phyloP scores from a whole-genome alignment of 2,113 vertebrate genomes.

The Tetrao urogallus region DNA sequence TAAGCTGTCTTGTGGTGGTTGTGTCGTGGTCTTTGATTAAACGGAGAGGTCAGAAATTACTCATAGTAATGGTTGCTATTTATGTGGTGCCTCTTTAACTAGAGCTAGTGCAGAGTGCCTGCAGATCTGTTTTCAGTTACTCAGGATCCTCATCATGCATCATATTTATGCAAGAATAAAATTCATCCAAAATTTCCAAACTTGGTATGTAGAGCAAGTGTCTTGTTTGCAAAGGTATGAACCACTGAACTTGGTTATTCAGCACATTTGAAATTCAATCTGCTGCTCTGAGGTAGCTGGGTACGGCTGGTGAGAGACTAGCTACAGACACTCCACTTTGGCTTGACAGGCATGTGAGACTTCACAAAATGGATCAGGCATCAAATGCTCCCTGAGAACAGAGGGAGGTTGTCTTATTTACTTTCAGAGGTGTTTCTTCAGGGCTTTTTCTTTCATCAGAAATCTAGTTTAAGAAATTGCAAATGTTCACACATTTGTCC shows the following conservation, averaged over 20 bases:
- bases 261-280: slow-evolving; percentile 55
- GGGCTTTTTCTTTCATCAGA: slow-evolving; percentile 49
- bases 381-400: slow-evolving; percentile 57
- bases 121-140: slow-evolving; percentile 19
- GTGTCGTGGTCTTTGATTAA: neutral
- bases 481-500: slow-evolving; percentile 63
- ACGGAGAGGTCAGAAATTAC: neutral
- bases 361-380: slow-evolving; percentile 51
- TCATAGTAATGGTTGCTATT: neutral
- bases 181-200: slow-evolving; percentile 7
- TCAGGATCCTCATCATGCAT: neutral
- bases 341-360: slow-evolving; percentile 63
- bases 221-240: slow-evolving; percentile 50
- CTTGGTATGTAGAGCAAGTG: neutral
- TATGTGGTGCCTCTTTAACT: neutral
- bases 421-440: slow-evolving; percentile 62
- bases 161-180: neutral
- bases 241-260: neutral
- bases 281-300: slow-evolving; percentile 53
- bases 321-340: slow-evolving; percentile 41
- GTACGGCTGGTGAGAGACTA: slow-evolving; percentile 46
- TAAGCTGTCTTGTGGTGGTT: neutral
- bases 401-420: slow-evolving; percentile 67
- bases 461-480: slow-evolving; percentile 41
- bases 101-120: neutral